phyloP scores from a whole-genome alignment of 2,113 vertebrate genomes.

The Alosa alosa region DNA sequence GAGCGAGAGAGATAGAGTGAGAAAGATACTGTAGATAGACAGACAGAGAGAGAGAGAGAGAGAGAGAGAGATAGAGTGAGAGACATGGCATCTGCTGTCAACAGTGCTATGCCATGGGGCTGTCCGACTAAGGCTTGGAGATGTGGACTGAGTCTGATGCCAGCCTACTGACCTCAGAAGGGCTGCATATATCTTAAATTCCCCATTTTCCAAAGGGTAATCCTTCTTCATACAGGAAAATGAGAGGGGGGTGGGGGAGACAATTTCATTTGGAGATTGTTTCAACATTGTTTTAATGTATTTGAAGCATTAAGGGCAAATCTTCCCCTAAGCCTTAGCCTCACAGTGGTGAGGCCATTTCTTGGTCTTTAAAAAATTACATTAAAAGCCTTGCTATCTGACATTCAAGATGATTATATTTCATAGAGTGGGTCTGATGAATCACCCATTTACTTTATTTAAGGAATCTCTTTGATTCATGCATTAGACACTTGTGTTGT shows the following conservation, averaged over 20 bases:
- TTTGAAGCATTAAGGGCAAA: slow-evolving; percentile 67
- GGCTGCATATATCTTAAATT: slow-evolving; percentile 50
- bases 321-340: slow-evolving; percentile 72
- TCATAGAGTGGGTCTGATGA: slow-evolving; percentile 76
- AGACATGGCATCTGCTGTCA: background rate
- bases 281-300: slow-evolving; percentile 68
- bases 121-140: background rate
- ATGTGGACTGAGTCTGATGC: background rate
- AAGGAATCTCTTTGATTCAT: background rate
- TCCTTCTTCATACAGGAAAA: slow-evolving; percentile 59
- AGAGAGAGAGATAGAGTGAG: background rate
- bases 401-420: slow-evolving; percentile 88
- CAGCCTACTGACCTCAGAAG: background rate
- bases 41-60: background rate
- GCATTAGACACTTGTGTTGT: background rate
- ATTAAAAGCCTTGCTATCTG: slow-evolving; percentile 82
- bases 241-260: slow-evolving; percentile 58
- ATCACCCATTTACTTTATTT: slow-evolving; percentile 53
- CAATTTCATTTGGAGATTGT: slow-evolving; percentile 75
- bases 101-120: background rate
- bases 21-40: background rate
- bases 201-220: slow-evolving; percentile 56
- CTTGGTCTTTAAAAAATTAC: slow-evolving; percentile 79
- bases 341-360: slow-evolving; percentile 54
- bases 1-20: background rate